These are phyloP conservation scores for Belgica antarctica DNA, from an alignment of 2,888 invertebrate species.

Conservation along the genomic window DNA sequence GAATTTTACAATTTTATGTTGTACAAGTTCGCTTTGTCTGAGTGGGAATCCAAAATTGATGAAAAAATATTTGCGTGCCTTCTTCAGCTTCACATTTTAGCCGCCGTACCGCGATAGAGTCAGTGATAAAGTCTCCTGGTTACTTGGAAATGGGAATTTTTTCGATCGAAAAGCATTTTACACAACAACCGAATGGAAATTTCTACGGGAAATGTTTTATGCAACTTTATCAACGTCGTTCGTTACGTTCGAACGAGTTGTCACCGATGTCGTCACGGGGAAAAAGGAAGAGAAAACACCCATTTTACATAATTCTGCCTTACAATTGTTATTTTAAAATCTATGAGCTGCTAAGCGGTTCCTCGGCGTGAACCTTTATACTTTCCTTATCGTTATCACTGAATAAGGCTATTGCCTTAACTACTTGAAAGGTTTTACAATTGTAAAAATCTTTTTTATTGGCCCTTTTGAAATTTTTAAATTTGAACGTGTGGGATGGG, in stretches of 20 bases:
- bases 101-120: too few relatives aligned
- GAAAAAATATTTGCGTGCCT: conserved; percentile 15
- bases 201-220: too few relatives aligned
- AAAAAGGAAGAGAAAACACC: background rate
- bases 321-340: background rate
- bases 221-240: too few relatives aligned
- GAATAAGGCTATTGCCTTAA: conserved; percentile 31
- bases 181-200: too few relatives aligned
- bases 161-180: too few relatives aligned
- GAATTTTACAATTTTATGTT: too few relatives aligned
- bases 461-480: conserved; percentile 21
- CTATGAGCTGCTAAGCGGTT: background rate
- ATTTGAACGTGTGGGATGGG: background rate
- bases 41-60: background rate
- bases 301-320: background rate
- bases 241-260: too few relatives aligned
- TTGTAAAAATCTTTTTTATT: conserved; percentile 18
- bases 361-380: background rate
- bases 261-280: background rate
- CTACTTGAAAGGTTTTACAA: conserved; percentile 30
- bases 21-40: background rate
- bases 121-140: too few relatives aligned
- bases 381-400: conserved; percentile 20
- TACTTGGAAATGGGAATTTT: too few relatives aligned
- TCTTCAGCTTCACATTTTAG: too few relatives aligned